Percentiles rank a stretch among this genome's conserved stretches.
These are phyloP conservation scores for Perizoma flavofasciatum DNA, from an alignment of 2,888 invertebrate genomes.

Conservation along the genomic window DNA sequence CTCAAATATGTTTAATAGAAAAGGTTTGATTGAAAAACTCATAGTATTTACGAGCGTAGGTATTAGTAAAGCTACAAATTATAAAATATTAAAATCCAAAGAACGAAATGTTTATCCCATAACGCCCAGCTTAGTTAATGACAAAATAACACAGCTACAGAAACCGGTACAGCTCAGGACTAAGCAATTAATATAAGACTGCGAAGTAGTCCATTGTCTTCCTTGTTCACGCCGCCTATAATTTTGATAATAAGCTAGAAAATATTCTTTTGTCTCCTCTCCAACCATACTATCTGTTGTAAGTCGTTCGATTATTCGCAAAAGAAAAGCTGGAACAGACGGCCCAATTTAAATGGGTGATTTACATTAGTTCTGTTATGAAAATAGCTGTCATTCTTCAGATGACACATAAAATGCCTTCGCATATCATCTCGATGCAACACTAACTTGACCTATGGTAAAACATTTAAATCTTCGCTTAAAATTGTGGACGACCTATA, in stretches of 20 bases:
- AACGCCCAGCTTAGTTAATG: constrained; percentile 37
- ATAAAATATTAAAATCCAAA: background rate
- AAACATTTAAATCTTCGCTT: no score
- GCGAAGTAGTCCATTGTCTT: constrained; percentile 65
- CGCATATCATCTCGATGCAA: no score
- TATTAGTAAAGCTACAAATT: no score
- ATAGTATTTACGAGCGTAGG: no score
- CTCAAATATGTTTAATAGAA: no score
- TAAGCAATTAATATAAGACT: constrained; percentile 76
- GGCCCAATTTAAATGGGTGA: background rate
- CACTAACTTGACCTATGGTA: no score
- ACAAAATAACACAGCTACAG: constrained; percentile 61
- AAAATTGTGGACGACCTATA: no score
- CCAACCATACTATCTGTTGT: constrained; percentile 65
- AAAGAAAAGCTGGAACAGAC: constrained; percentile 9
- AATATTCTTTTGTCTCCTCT: constrained; percentile 76
- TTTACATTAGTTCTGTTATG: no score
- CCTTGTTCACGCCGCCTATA: constrained; percentile 65
- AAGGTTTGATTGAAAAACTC: no score
- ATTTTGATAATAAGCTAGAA: constrained; percentile 83
- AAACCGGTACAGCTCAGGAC: constrained; percentile 67
- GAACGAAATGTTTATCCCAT: constrained; percentile 16
- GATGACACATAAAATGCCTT: no score
- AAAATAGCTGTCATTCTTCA: no score
- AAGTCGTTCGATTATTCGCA: constrained; percentile 68